phyloP scores from a whole-genome alignment of 1,140 invertebrate genomes.

The Babylonia areolata region DNA sequence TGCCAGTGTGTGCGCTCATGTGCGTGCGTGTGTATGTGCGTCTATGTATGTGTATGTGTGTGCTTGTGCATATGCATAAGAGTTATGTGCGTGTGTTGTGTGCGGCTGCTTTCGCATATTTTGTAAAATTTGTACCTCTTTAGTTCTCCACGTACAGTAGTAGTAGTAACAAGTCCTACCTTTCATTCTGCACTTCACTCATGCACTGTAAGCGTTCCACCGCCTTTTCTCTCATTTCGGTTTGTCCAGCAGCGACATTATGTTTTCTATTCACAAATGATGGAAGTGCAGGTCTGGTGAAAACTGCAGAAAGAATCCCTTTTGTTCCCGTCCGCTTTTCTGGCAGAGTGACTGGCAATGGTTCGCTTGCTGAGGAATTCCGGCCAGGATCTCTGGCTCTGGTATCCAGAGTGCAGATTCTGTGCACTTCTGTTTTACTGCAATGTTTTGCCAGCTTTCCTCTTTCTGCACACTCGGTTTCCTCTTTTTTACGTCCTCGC shows the following conservation, averaged over 20 bases:
- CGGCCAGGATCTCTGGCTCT: conserved; percentile 41
- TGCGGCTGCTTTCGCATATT: too few relatives aligned
- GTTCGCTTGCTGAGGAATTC: conserved; percentile 21
- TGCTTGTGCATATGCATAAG: background rate
- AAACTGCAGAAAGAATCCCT: conserved; percentile 46
- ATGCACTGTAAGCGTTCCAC: conserved; percentile 44
- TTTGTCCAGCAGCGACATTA: conserved; percentile 45
- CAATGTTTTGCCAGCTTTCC: conserved; percentile 49
- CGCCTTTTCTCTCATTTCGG: conserved; percentile 11
- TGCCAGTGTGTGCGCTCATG: too few relatives aligned
- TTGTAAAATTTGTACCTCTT: too few relatives aligned
- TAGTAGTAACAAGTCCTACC: too few relatives aligned
- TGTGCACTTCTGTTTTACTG: conserved; percentile 61
- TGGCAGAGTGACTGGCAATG: conserved; percentile 15
- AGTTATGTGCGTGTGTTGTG: too few relatives aligned
- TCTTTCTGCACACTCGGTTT: conserved; percentile 48
- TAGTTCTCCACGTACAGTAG: too few relatives aligned
- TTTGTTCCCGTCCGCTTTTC: conserved; percentile 44
- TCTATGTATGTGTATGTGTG: background rate
- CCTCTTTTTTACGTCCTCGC: conserved; percentile 55
- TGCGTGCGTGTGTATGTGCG: too few relatives aligned
- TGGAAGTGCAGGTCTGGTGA: conserved; percentile 62
- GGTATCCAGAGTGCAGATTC: conserved; percentile 46
- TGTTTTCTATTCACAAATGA: conserved; percentile 50
- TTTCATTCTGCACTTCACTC: conserved; percentile 41